Base-by-base conservation (phyloP, 2,797 vertebrate genomes). In the Vespertilio murinus region DNA sequence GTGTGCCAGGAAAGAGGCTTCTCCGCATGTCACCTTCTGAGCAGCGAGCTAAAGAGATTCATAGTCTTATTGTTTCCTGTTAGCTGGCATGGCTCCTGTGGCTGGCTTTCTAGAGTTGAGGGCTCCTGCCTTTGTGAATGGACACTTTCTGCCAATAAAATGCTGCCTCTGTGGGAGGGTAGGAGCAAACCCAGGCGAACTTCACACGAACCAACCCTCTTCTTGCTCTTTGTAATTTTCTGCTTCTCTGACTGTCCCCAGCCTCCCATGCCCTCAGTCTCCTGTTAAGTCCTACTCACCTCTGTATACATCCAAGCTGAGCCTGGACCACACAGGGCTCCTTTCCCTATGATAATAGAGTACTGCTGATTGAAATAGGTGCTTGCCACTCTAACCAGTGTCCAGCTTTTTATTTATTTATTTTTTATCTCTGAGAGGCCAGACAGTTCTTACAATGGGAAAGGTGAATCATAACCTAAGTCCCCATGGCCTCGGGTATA, bases 1-100 rank as follows among this genome's bases (percentile, higher is more conserved):
- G 0, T 81, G 69, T 4, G 61, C 10, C 3, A 42, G 95, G 95
- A 93, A 82, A 73, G 74, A 82, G 40, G 49, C 71, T 84, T 85
- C 84, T 45, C 95, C 88, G 49, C 92, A 88, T 95, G 96, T 88
- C 95, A 88, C 87, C 88, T 90, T 67, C 71, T 54, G n/a, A 1
- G 3, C 56, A 77, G 40, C 0, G 2, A 92, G 70, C 1, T 47
- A 65, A 82, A 84, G 38, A 5, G 69, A 83, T 35, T 59, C 22
- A 3, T 33, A n/a, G 61, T n/a, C 12, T 83, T 92, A 77, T 88
- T 83, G 70, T 74, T 92, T 94, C 73, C 79, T 74, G 71, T 80
- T 77, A 78, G 78, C 89, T 2, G 4, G 81, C 69, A 67, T 79
- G 28, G 30, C 67, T 80, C 23, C 77, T 8, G 5, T 52, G 7